Percentiles rank a stretch among this genome's conserved stretches.
phyloP scores from a whole-genome alignment of 2,113 vertebrate genomes.

The Nycticebus coucang region DNA sequence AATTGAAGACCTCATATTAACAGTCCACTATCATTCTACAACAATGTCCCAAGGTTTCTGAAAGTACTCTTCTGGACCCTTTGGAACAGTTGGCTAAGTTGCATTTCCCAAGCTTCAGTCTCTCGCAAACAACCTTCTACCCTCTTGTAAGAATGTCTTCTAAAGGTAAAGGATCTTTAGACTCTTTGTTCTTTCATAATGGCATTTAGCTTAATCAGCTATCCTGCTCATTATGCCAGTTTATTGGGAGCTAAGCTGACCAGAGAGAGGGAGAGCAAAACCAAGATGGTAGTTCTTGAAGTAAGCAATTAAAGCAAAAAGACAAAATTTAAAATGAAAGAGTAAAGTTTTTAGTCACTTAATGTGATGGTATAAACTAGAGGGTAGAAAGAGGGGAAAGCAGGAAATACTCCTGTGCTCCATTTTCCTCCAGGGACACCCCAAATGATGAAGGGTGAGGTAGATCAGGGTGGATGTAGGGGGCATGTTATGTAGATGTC shows the following conservation, averaged over 20 bases:
- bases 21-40: background rate
- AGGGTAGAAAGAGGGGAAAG: background rate
- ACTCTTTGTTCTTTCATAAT: background rate
- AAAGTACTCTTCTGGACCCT: background rate
- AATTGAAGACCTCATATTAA: background rate
- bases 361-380: background rate
- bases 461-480: background rate
- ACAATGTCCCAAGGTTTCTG: background rate
- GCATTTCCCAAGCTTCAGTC: background rate
- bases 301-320: background rate
- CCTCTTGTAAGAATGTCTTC: background rate
- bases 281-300: background rate
- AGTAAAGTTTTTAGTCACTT: background rate
- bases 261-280: too few species aligned
- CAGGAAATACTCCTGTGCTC: background rate
- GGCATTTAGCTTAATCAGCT: background rate
- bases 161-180: rapidly evolving
- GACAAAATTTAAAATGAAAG: background rate
- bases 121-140: background rate
- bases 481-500: too few species aligned
- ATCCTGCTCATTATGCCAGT: background rate
- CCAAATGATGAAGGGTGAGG: background rate
- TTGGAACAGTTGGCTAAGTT: background rate
- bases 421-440: background rate
- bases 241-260: background rate